Base-by-base conservation (phyloP, 2,797 vertebrate genomes). In the Siniperca scherzeri region DNA sequence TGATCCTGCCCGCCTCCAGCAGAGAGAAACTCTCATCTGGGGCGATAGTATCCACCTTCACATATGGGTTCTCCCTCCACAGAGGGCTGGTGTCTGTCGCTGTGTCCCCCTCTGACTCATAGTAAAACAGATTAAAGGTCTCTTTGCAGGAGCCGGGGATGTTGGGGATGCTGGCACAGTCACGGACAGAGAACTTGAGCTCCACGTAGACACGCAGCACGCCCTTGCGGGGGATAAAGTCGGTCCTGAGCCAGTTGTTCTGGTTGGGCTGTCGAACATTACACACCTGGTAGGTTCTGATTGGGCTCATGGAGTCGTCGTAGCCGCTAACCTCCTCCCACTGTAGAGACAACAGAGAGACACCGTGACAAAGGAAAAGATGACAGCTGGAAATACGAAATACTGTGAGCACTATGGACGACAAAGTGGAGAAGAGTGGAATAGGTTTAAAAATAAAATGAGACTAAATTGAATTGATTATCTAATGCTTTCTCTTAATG, bases 291-390 rank as follows among this genome's bases (percentile, higher is more conserved):
- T 99, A 99, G 0, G 98, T 99, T 92, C 98, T 95, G 94, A 99
- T 99, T 17, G 98, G 98, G 94, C 98, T 99, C 97, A 98, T 98
- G 93, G 96, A 97, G 94, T 99, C 98, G 0, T 99, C 98, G 0
- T 99, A 99, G 89, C 98, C 98, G 0, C 98, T 99, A 56, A 99
- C 98, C 92, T 99, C 98, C 95, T 99, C 98, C 98, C 98, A 99
- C 98, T 99, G 95, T 11, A 64, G 79, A 82, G 22, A 89, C 33
- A 90, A 87, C 74, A 89, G 10, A 65, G 66, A 80, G 48, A 76
- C 72, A 62, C 4, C 62, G 70, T 69, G 65, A 90, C 40, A 38
- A 25, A 61, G 60, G 65, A 78, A 65, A 22, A 79, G 13, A 30
- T 27, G 46, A 74, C 13, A 56, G 74, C 33, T 19, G 42, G 38